Evolutionary conservation across 1,140 invertebrate genomes (phyloP), one percentile per base, ranked within the genome.

Genomic region (Micrasema longulum): DNA sequence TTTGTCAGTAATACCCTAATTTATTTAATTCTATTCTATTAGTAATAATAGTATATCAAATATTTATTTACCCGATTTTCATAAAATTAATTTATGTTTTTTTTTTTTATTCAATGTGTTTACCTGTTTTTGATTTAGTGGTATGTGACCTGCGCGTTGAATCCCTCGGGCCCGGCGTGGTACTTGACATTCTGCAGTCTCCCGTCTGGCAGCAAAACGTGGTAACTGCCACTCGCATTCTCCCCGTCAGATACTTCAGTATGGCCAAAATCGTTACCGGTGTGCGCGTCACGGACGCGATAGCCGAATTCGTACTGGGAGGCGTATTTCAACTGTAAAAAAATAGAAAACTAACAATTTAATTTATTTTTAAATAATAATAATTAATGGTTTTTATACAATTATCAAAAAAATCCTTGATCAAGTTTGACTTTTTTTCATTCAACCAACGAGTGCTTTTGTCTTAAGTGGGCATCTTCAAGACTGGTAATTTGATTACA

Each of bases 141-240:
- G 79, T 92, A 94, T 9, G 89, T 89, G 23, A 94, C 91, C 74
- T 91, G 87, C 10, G 92, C 92, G 78, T 93, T 91, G 80, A 90
- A 95, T 9, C 93, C 93, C 50, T 82, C 84, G 31, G 89, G 87
- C 71, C 93, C 92, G 0, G 91, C 92, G 67, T 88, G 90, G 82
- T 95, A 95, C 52, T 88, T 86, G 23, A 95, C 93, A 67, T 89
- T 89, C 82, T 94, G 92, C 74, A 90, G 83, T 69, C 92, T 86
- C 26, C 92, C 92, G 82, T 93, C 92, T 1, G 92, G 92, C 31
- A 94, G 81, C n/a, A 91, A 83, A 35, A 94, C 91, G 75, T 92
- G 90, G 83, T 94, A 93, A 72, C 88, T 86, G 48, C 92, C 91
- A 76, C 88, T 89, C 9, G 91, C 91, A 10, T 83, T 80, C 43